A percentile compares a stretch with the other conserved stretches of the same genome.
Evolutionary conservation across 2,797 vertebrate species (phyloP).

Genomic region (Amazona ochrocephala): DNA sequence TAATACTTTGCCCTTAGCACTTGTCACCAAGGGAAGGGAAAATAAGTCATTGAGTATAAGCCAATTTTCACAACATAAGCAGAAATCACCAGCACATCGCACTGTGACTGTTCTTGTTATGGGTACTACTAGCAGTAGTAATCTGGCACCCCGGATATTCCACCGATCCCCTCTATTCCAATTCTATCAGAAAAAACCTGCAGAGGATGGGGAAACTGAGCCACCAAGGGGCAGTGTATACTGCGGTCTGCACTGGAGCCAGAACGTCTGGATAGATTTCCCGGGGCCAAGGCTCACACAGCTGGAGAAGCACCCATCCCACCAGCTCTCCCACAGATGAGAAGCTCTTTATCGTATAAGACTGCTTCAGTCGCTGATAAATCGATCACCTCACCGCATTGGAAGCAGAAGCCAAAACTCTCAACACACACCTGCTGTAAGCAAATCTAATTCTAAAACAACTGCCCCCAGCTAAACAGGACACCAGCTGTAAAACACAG

Average conservation of each 20-base stretch:
- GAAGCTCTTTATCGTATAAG: background rate
- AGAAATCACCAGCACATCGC: background rate
- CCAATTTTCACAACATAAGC: background rate
- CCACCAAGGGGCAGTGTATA: constrained; percentile 22
- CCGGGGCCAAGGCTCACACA: background rate
- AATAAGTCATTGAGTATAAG: accelerated
- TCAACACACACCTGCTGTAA: background rate
- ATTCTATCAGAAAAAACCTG: background rate
- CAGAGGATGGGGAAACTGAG: background rate
- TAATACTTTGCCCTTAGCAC: background rate
- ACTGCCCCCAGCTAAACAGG: background rate
- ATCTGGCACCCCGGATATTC: background rate
- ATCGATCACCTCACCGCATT: background rate
- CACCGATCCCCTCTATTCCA: accelerated
- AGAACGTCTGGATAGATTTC: background rate
- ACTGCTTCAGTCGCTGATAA: background rate
- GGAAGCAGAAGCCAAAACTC: background rate
- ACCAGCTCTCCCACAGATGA: background rate
- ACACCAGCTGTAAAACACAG: background rate
- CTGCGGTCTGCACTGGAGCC: background rate
- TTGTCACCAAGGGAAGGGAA: background rate
- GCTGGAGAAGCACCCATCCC: background rate
- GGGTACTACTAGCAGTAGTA: background rate
- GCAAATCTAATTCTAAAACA: background rate
- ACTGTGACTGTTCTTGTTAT: accelerated